Base-by-base conservation (phyloP, 2,113 vertebrate genomes). In the Poecile atricapillus region DNA sequence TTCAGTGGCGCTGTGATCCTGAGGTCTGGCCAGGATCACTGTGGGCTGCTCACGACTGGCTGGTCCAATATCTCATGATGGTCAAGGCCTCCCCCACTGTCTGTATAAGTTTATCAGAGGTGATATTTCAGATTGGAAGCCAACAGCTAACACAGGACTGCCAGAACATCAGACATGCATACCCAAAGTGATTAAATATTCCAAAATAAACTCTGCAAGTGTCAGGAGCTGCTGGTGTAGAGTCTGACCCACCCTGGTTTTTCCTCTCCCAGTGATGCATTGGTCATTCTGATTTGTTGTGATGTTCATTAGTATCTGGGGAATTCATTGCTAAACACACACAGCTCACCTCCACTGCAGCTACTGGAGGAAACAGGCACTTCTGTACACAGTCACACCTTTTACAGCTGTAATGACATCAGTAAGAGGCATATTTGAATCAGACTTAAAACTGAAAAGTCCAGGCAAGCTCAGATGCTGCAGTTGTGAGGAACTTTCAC, bases 261-360 rank as follows among this genome's bases (percentile, higher is more conserved):
- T 28, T 60, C 50, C 69, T 55, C 50, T 74, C 35, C 0, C 3
- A 23, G 78, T 94, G 85, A 95, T 12, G 4, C 81, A 83, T 43
- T 73, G 76, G 90, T 52, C 82, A 33, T 74, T 93, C 93, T 84
- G 81, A 95, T 95, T 94, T 70, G 33, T 68, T 68, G 87, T 76
- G 91, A 95, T 92, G 85, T 96, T 96, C 96, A 95, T 94, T 96
- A 87, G 95, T 70, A 87, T 71, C 95, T 31, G 87, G 96, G 96
- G 96, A 97, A 96, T 96, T 89, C 50, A 6, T 87, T 44, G 28
- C 88, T 92, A 83, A 97, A 64, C 90, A 56, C 71, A 85, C 11
- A 58, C 91, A 91, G 91, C 83, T 95, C 93, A 64, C 90, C 93
- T 58, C 85, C 55, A 28, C 37, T 58, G 73, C 20, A 65, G 91